Percentiles rank a stretch among this genome's conserved stretches.
These are phyloP conservation scores for Synanthedon myopaeformis DNA, from an alignment of 2,888 invertebrate genomes.

Conservation along the genomic window DNA sequence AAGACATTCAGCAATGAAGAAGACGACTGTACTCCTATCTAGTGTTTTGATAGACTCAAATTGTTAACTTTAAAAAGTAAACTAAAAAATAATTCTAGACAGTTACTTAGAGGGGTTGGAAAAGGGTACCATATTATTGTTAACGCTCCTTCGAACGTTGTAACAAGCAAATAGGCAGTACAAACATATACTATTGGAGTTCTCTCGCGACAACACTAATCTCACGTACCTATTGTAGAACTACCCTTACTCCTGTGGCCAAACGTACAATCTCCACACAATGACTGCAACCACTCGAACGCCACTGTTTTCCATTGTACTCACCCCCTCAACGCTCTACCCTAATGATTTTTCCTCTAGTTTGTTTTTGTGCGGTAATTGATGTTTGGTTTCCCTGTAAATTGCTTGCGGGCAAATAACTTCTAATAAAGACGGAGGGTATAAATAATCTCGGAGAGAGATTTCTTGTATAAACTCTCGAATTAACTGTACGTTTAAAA, in stretches of 20 bases:
- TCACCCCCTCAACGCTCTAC: constrained; percentile 40
- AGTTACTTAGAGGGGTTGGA: no score
- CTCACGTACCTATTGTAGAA: constrained; percentile 46
- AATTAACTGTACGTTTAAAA: neutral
- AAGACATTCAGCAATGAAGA: no score
- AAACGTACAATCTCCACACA: constrained; percentile 28
- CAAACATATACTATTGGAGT: neutral
- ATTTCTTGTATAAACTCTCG: neutral
- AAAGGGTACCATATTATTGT: no score
- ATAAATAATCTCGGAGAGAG: neutral
- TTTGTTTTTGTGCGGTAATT: constrained; percentile 68
- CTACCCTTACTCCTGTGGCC: constrained; percentile 31
- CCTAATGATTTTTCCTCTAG: constrained; percentile 62
- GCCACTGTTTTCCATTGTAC: constrained; percentile 55
- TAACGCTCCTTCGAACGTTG: no score
- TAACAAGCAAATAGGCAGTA: no score
- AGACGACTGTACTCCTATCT: no score
- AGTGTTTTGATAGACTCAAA: no score
- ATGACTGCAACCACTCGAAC: constrained; percentile 26
- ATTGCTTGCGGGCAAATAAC: constrained; percentile 39
- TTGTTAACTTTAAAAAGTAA: no score
- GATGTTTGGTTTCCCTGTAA: constrained; percentile 62
- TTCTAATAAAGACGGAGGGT: neutral
- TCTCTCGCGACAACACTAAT: constrained; percentile 47
- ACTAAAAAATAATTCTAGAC: no score